Percentiles rank a stretch among this genome's conserved stretches.
phyloP scores from a whole-genome alignment of 1,140 invertebrate genomes.

The Caenorhabditis tropicalis region DNA sequence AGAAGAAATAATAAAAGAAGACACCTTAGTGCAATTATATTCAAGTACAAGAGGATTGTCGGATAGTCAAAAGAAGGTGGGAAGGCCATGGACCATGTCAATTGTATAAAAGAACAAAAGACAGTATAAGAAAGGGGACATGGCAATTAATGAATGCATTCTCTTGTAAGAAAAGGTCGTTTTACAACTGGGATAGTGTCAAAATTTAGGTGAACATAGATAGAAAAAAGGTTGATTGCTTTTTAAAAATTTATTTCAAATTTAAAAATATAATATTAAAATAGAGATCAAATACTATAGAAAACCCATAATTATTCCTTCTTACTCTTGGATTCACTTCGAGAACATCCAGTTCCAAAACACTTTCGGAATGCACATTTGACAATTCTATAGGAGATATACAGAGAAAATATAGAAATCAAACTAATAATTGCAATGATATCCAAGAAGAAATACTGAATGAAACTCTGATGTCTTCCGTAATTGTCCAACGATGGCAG shows the following conservation, averaged over 20 bases:
- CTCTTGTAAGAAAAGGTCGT: neutral
- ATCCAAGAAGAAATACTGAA: constrained; percentile 18
- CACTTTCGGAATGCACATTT: neutral
- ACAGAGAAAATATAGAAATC: neutral
- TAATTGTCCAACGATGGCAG: constrained; percentile 10
- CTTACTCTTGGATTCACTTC: neutral
- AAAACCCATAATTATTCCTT: constrained; percentile 12
- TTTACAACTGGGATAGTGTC: too few species aligned
- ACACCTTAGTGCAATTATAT: neutral
- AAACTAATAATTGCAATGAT: neutral
- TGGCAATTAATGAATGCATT: neutral
- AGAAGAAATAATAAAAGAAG: neutral
- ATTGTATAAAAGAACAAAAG: neutral
- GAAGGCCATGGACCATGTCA: constrained; percentile 13
- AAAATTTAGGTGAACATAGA: too few species aligned
- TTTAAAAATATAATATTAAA: neutral
- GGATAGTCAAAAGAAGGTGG: neutral
- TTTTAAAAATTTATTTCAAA: neutral
- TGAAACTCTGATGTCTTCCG: neutral
- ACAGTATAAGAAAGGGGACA: neutral
- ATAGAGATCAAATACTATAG: neutral
- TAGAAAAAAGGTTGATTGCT: too few species aligned
- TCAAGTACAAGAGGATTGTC: neutral
- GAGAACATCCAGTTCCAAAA: neutral
- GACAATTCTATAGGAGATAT: neutral